A percentile compares a stretch with the other conserved stretches of the same genome.
Conservation (phyloP, 2,888 invertebrate species). For the Piscicola geometra region DNA sequence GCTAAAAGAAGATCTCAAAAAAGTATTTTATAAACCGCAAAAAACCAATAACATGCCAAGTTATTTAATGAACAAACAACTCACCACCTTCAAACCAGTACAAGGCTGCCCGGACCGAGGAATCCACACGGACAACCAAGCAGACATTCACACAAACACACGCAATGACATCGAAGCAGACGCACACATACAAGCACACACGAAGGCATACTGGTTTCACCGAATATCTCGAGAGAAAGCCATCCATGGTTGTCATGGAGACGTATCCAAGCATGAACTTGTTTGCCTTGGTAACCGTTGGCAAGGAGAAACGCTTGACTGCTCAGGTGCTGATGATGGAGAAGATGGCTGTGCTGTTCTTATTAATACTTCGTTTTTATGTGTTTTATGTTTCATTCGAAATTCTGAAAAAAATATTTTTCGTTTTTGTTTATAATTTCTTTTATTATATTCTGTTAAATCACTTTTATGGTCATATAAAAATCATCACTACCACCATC, state of each 20-base stretch:
- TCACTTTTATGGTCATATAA: no score
- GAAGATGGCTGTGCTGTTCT: no score
- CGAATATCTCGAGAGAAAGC: not conserved
- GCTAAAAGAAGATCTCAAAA: not conserved
- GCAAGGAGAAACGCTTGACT: not conserved
- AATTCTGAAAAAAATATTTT: no score
- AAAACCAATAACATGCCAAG: no score
- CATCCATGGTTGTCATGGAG: constrained; percentile 1
- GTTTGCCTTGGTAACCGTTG: constrained; percentile 1
- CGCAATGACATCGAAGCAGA: not conserved
- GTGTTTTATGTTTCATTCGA: no score
- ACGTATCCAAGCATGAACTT: not conserved
- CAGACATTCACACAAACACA: not conserved
- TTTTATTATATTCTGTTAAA: no score
- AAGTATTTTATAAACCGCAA: no score
- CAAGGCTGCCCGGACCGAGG: not conserved
- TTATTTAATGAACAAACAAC: no score
- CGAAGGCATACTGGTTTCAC: not conserved
- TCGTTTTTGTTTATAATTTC: no score
- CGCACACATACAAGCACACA: constrained; percentile 4
- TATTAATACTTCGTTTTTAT: no score
- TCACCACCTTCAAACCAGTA: not conserved
- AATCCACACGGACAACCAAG: not conserved
- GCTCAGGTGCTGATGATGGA: not conserved
- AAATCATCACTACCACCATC: no score